phyloP scores from a whole-genome alignment of 2,113 vertebrate species.

The Bubo scandiacus region DNA sequence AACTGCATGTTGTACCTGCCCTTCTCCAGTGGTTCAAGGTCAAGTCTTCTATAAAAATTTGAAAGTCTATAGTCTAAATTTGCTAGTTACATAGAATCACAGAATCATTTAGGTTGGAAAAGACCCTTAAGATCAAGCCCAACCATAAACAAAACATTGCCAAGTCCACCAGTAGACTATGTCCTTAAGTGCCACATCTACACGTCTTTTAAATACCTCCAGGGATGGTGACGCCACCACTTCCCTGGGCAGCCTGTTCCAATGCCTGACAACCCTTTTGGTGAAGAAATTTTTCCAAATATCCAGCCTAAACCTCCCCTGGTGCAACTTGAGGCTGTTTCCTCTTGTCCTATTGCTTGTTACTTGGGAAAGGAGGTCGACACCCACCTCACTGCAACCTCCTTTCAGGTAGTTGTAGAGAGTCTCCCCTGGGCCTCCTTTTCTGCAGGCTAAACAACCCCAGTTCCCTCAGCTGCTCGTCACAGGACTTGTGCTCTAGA shows the following conservation, averaged over 20 bases:
- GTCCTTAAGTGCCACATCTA: neutral
- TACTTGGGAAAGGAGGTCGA: neutral
- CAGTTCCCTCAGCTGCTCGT: too few species aligned
- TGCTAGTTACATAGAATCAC: neutral
- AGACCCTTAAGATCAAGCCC: neutral
- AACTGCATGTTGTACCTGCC: neutral
- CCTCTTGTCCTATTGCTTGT: neutral
- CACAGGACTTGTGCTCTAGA: neutral
- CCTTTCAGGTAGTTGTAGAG: neutral
- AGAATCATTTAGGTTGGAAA: neutral
- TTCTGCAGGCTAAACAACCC: neutral
- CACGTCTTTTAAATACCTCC: neutral
- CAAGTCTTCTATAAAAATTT: neutral
- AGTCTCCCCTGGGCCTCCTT: neutral
- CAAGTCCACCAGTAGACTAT: neutral
- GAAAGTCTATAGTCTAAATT: neutral
- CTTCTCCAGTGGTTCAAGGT: neutral
- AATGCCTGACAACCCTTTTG: neutral
- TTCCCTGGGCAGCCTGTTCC: neutral
- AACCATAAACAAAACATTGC: too few species aligned
- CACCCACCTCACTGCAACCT: neutral
- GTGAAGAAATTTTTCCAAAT: neutral
- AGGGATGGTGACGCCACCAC: too few species aligned
- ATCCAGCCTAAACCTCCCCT: neutral
- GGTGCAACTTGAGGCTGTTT: neutral